Evolutionary conservation across 2,113 vertebrate species (phyloP).

Genomic region (Brachirus orientalis): DNA sequence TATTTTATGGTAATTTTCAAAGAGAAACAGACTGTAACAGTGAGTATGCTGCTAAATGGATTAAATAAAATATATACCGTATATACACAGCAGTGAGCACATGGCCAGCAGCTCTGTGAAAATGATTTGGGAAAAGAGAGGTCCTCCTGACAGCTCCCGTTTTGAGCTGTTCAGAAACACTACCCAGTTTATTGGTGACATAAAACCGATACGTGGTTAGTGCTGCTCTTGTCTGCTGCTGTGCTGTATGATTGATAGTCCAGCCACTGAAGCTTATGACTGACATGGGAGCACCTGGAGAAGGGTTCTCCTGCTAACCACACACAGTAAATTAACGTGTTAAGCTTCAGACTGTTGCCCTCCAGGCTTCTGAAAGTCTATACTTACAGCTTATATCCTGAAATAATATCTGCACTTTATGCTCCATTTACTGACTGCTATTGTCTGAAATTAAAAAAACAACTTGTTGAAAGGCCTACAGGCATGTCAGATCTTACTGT

Average conservation of each 20-base stretch:
- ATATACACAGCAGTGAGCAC: slow-evolving; percentile 28
- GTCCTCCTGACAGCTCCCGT: slow-evolving; percentile 68
- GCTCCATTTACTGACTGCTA: slow-evolving; percentile 58
- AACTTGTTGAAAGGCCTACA: slow-evolving; percentile 48
- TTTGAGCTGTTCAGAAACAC: slow-evolving; percentile 69
- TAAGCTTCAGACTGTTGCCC: slow-evolving; percentile 67
- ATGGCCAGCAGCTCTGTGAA: slow-evolving; percentile 71
- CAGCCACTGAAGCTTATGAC: slow-evolving; percentile 71
- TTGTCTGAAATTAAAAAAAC: slow-evolving; percentile 69
- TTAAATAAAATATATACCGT: too few species aligned
- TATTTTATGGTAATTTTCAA: too few species aligned
- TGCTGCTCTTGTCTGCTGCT: slow-evolving; percentile 68
- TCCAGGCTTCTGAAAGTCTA: slow-evolving; percentile 65
- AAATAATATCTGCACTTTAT: slow-evolving; percentile 72
- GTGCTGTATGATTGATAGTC: slow-evolving; percentile 73
- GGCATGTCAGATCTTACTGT: neutral
- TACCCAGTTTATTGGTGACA: slow-evolving; percentile 74
- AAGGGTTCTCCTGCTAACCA: slow-evolving; percentile 74
- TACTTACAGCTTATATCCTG: slow-evolving; percentile 72
- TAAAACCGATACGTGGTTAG: slow-evolving; percentile 75
- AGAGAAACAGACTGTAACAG: too few species aligned
- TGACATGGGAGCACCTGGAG: slow-evolving; percentile 82
- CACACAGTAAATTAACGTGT: slow-evolving; percentile 79
- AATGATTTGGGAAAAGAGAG: slow-evolving; percentile 74
- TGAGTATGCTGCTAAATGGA: too few species aligned